phyloP scores from a whole-genome alignment of 2,113 vertebrate genomes.

The Actenoides lindsayi region DNA sequence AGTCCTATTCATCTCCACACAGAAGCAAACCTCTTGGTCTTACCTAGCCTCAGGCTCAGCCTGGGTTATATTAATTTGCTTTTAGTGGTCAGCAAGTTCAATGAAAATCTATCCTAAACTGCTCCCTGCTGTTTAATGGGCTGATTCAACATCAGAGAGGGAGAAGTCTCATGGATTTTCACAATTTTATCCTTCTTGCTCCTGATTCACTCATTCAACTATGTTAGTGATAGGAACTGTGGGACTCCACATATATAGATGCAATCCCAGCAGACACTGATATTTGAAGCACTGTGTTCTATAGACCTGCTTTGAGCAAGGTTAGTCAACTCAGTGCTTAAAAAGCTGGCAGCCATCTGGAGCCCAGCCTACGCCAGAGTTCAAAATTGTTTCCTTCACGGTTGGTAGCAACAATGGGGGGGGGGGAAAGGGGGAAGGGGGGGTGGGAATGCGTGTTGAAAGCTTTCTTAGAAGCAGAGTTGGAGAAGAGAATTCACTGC shows the following conservation, averaged over 20 bases:
- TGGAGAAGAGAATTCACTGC: constrained; percentile 33
- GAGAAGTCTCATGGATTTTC: constrained; percentile 19
- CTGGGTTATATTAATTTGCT: constrained; percentile 6
- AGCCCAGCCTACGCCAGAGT: constrained; percentile 56
- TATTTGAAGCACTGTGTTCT: constrained; percentile 60
- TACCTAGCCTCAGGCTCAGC: background rate
- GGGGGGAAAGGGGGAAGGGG: background rate
- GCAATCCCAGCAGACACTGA: constrained; percentile 54
- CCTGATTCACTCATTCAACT: constrained; percentile 38
- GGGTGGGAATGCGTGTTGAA: background rate
- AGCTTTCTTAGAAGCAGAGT: constrained; percentile 15
- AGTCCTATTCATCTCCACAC: background rate
- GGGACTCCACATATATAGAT: constrained; percentile 47
- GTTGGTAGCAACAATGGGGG: constrained; percentile 50
- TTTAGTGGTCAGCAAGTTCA: constrained; percentile 48
- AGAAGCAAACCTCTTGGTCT: background rate
- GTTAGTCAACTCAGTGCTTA: constrained; percentile 58
- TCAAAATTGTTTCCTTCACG: constrained; percentile 63
- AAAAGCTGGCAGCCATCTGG: constrained; percentile 65
- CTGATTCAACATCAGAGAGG: constrained; percentile 23
- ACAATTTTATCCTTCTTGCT: constrained; percentile 27
- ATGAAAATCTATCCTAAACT: background rate
- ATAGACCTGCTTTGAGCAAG: constrained; percentile 62
- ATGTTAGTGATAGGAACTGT: background rate
- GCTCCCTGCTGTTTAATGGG: constrained; percentile 36